Evolutionary conservation across 2,113 vertebrate genomes (phyloP).

Genomic region (Coreoperca whiteheadi): DNA sequence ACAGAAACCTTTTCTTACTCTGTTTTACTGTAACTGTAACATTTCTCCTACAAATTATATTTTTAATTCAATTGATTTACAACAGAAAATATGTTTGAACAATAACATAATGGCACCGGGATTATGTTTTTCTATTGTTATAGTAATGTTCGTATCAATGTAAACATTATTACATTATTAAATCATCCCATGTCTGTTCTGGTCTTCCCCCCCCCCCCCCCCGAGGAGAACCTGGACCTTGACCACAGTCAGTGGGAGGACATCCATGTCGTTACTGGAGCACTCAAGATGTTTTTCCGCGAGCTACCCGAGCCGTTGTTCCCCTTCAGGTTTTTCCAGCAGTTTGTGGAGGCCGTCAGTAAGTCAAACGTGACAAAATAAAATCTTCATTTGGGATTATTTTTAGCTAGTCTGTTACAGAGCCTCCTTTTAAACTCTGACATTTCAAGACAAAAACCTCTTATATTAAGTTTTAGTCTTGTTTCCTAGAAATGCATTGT

Average conservation of each 20-base stretch:
- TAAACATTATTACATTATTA: no score
- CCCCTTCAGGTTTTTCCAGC: conserved; percentile 93
- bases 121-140: no score
- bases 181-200: neutral
- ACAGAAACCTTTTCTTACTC: neutral
- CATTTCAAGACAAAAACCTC: neutral
- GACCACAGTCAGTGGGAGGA: conserved; percentile 99
- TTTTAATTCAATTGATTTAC: neutral
- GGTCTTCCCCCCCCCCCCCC: conserved; percentile 79
- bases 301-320: conserved; percentile 97
- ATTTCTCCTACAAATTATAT: neutral
- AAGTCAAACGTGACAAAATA: conserved; percentile 77
- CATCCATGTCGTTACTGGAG: conserved; percentile 97
- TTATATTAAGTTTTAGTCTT: neutral
- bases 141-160: no score
- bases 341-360: conserved; percentile 94
- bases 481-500: neutral
- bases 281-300: conserved; percentile 99
- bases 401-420: neutral
- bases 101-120: no score
- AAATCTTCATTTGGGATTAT: neutral
- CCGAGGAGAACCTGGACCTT: conserved; percentile 98
- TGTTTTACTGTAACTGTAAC: neutral
- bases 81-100: neutral
- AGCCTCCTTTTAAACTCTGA: neutral